phyloP scores from a whole-genome alignment of 2,888 invertebrate genomes.

The Ophioninae sp. region DNA sequence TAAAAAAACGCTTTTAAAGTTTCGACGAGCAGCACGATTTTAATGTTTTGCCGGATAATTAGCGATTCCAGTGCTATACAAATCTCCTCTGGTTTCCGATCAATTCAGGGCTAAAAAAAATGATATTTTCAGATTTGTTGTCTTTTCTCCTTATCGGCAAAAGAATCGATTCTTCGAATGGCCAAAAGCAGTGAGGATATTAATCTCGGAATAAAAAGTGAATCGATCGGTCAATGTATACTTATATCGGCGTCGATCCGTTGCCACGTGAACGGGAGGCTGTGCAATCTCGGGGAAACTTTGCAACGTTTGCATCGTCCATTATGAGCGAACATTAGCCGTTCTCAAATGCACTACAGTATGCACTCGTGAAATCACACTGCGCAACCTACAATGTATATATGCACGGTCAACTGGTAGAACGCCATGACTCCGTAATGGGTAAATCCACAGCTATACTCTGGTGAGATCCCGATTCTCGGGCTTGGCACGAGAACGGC shows the following conservation, averaged over 20 bases:
- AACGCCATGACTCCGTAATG: conserved; percentile 47
- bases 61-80: too few relatives aligned
- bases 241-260: not conserved
- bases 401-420: conserved; percentile 34
- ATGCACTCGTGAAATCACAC: conserved; percentile 55
- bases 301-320: conserved; percentile 70
- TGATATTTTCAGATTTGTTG: too few relatives aligned
- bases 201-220: too few relatives aligned
- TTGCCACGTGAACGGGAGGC: conserved; percentile 1
- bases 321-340: conserved; percentile 69
- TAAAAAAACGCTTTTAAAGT: too few relatives aligned
- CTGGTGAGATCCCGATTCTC: conserved; percentile 19
- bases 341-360: conserved; percentile 53
- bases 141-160: too few relatives aligned
- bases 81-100: too few relatives aligned
- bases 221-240: not conserved
- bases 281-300: conserved; percentile 60
- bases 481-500: not conserved
- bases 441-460: conserved; percentile 45
- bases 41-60: too few relatives aligned
- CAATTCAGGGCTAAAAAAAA: too few relatives aligned
- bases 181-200: too few relatives aligned
- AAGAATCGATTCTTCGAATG: too few relatives aligned
- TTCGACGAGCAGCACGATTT: too few relatives aligned
- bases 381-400: conserved; percentile 4